Conservation (phyloP, 2,113 vertebrate genomes). For the Clupea harengus region DNA sequence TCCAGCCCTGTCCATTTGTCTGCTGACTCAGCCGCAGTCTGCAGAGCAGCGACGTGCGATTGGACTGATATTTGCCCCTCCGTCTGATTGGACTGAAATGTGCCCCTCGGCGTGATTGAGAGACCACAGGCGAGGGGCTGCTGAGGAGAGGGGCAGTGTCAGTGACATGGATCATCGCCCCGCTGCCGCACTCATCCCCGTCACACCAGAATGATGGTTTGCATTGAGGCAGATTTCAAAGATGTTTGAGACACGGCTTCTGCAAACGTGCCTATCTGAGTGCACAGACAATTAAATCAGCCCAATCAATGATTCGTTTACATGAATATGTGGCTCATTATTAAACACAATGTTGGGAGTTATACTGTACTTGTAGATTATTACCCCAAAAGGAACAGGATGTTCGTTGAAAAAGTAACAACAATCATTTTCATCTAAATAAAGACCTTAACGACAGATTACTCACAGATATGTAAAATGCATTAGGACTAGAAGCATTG, state of each 20-base stretch:
- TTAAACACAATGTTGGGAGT: background rate
- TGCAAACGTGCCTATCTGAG: background rate
- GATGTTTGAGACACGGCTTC: background rate
- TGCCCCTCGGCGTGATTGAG: background rate
- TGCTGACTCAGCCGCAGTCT: conserved; percentile 50
- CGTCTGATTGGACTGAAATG: background rate
- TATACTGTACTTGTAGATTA: no score
- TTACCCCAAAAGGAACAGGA: no score
- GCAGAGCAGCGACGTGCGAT: background rate
- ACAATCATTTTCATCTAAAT: background rate
- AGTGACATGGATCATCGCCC: background rate
- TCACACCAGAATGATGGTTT: background rate
- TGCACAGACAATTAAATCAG: background rate
- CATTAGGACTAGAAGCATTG: background rate
- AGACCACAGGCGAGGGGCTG: background rate
- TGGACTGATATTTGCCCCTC: background rate
- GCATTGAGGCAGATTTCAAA: background rate
- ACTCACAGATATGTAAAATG: background rate
- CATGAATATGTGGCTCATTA: background rate
- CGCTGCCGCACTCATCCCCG: background rate
- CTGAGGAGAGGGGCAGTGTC: background rate
- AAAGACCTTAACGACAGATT: background rate
- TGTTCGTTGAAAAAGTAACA: background rate
- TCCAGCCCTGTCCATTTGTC: conserved; percentile 37
- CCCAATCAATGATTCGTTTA: background rate